phyloP scores from a whole-genome alignment of 2,113 vertebrate genomes.

The Neofelis nebulosa region DNA sequence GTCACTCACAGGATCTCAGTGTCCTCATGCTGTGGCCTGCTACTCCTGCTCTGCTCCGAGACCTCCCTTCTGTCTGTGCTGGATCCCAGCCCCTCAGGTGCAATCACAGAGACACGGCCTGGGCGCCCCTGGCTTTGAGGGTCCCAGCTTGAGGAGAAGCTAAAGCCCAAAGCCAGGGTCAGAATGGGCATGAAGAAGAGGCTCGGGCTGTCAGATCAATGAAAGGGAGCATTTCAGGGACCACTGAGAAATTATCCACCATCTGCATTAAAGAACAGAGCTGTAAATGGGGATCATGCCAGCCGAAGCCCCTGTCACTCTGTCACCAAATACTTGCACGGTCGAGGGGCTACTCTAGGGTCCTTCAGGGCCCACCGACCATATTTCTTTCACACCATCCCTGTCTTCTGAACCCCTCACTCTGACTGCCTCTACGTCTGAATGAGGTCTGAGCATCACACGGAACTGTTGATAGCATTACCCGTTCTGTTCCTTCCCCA shows the following conservation, averaged over 20 bases:
- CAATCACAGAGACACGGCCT: not conserved
- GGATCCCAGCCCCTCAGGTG: not conserved
- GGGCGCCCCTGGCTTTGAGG: not conserved
- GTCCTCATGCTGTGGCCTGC: not conserved
- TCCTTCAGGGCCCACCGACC: not conserved
- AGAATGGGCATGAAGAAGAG: not conserved
- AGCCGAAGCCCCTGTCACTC: not conserved
- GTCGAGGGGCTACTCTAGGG: not conserved
- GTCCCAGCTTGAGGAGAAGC: not conserved
- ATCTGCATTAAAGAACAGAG: not conserved
- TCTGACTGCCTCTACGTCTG: not conserved
- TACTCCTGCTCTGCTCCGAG: not conserved
- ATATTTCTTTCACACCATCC: not conserved
- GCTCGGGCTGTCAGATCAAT: not conserved
- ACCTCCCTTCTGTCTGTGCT: not conserved
- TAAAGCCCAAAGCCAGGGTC: not conserved
- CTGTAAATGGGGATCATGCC: not conserved
- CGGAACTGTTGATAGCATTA: rapidly evolving
- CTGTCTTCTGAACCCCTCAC: not conserved
- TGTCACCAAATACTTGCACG: not conserved
- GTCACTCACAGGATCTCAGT: not conserved
- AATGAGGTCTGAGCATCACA: not conserved
- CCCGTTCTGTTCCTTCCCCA: rapidly evolving
- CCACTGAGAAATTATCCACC: not conserved
- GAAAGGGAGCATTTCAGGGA: not conserved